Percentiles rank a stretch among this genome's conserved stretches.
phyloP scores from a whole-genome alignment of 2,888 invertebrate species.

The Melitaea athalia region DNA sequence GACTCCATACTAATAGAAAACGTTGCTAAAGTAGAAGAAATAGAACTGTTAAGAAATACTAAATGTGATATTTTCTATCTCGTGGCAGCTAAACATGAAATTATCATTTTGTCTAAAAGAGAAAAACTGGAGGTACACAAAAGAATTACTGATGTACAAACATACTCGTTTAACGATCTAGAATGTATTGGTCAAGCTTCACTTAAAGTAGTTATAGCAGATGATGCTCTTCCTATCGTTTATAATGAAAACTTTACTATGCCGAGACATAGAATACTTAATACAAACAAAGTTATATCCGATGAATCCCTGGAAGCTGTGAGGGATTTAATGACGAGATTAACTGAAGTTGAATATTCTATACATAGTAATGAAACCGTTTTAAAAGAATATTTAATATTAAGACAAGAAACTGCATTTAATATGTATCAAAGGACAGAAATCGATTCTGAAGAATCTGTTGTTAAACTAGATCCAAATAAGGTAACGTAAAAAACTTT shows the following conservation, averaged over 20 bases:
- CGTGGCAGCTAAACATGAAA: slow-evolving; percentile 48
- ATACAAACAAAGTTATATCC: slow-evolving; percentile 32
- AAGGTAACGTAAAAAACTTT: slow-evolving; percentile 45
- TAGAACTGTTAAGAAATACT: slow-evolving; percentile 59
- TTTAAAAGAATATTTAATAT: slow-evolving; percentile 51
- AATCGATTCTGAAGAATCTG: slow-evolving; percentile 50
- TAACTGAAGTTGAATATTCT: slow-evolving; percentile 61
- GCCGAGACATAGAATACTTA: slow-evolving; percentile 43
- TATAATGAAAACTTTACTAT: slow-evolving; percentile 65
- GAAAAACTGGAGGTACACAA: slow-evolving; percentile 46
- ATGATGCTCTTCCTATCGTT: slow-evolving; percentile 63
- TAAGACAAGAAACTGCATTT: slow-evolving; percentile 59
- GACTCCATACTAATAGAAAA: slow-evolving; percentile 48
- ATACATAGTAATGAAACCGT: slow-evolving; percentile 57
- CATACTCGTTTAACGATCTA: slow-evolving; percentile 55
- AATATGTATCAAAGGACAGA: slow-evolving; percentile 51
- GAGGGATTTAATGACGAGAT: slow-evolving; percentile 57
- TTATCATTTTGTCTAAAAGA: slow-evolving; percentile 56
- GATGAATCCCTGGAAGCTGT: slow-evolving; percentile 52
- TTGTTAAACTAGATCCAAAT: slow-evolving; percentile 46
- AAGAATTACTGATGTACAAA: slow-evolving; percentile 53
- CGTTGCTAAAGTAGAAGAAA: slow-evolving; percentile 43
- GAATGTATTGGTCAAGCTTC: slow-evolving; percentile 53
- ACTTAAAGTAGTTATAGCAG: slow-evolving; percentile 55
- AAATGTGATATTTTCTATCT: slow-evolving; percentile 62